A percentile compares a stretch with the other conserved stretches of the same genome.
phyloP scores from a whole-genome alignment of 37 sponge, comb jelly and placozoan species.

The Ianthella basta region DNA sequence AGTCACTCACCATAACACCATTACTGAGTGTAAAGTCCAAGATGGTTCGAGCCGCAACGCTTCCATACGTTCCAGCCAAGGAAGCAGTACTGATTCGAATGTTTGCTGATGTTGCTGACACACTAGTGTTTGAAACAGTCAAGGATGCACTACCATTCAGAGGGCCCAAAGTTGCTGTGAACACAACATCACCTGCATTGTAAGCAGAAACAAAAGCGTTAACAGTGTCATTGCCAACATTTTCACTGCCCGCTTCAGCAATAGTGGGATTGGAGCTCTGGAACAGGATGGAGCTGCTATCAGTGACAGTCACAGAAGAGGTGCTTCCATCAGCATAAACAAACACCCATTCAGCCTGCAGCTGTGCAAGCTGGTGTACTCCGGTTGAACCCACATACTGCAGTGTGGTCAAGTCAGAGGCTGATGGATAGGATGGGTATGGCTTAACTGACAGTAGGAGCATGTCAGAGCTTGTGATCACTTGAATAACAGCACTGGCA shows the following conservation, averaged over 20 bases:
- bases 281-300: not conserved
- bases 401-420: not conserved
- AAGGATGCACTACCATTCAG: not conserved
- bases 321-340: not conserved
- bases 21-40: constrained; percentile 46
- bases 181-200: not conserved
- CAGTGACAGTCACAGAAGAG: not conserved
- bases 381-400: not conserved
- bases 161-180: constrained; percentile 8
- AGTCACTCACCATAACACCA: constrained; percentile 45
- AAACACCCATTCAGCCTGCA: constrained; percentile 15
- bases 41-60: constrained; percentile 14
- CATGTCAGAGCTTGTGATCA: not conserved
- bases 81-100: constrained; percentile 29
- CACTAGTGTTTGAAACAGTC: not conserved
- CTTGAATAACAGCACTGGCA: not conserved
- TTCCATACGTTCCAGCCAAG: constrained; percentile 30
- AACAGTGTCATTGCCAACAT: not conserved
- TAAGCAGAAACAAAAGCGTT: not conserved
- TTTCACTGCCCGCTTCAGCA: not conserved
- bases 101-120: not conserved
- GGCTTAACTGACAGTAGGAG: not conserved
- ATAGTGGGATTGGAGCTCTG: not conserved
- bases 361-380: not conserved
- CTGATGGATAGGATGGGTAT: not conserved